A percentile compares a stretch with the other conserved stretches of the same genome.
These are phyloP conservation scores for Megathymus violae DNA, from an alignment of 1,140 invertebrate species.

Conservation along the genomic window DNA sequence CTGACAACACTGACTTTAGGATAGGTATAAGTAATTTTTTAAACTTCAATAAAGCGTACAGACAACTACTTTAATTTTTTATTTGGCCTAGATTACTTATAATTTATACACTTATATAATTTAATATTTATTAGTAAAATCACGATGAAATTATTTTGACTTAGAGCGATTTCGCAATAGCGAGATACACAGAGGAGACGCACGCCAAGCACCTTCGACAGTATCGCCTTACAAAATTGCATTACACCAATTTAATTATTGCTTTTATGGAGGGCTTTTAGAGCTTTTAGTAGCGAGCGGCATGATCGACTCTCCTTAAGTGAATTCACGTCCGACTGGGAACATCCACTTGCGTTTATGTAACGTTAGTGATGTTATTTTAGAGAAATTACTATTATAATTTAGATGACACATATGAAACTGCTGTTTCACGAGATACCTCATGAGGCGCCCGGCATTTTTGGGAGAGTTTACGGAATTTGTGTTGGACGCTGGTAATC, in stretches of 20 bases:
- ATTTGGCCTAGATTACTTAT: too few relatives aligned
- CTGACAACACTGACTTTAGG: too few relatives aligned
- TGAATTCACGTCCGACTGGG: slow-evolving; percentile 75
- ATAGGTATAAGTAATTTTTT: too few relatives aligned
- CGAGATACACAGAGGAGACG: slow-evolving; percentile 31
- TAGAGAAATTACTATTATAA: not conserved
- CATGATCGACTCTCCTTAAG: slow-evolving; percentile 78
- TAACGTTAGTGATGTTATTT: slow-evolving; percentile 11
- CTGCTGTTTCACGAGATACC: too few relatives aligned
- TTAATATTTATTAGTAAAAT: too few relatives aligned
- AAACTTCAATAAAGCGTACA: too few relatives aligned
- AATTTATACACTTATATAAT: too few relatives aligned
- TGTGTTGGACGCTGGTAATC: too few relatives aligned
- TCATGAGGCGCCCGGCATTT: too few relatives aligned
- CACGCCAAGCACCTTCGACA: slow-evolving; percentile 54
- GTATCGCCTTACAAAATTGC: slow-evolving; percentile 80
- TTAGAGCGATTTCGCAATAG: slow-evolving; percentile 13
- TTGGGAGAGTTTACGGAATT: too few relatives aligned
- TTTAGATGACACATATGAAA: too few relatives aligned
- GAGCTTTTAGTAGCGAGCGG: slow-evolving; percentile 83
- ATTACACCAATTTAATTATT: slow-evolving; percentile 84
- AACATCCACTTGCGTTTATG: slow-evolving; percentile 45
- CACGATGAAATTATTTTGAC: slow-evolving; percentile 10
- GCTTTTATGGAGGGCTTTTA: slow-evolving; percentile 84
- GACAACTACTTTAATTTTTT: too few relatives aligned